phyloP scores from a whole-genome alignment of 1,140 invertebrate species.

The Atopsyche davidsoni region DNA sequence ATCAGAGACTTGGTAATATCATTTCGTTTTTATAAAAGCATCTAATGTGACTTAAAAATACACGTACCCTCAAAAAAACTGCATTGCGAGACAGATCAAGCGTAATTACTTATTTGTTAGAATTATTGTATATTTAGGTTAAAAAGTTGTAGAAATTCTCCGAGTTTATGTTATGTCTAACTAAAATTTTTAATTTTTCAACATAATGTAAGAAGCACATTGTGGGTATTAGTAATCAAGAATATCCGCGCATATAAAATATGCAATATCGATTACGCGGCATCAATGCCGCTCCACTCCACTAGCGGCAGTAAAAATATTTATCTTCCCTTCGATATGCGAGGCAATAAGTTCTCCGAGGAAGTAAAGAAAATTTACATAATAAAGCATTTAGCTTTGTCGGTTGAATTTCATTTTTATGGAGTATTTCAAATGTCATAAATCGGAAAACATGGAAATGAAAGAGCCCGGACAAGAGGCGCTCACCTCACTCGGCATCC shows the following conservation, averaged over 20 bases:
- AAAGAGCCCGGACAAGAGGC: slow-evolving; percentile 15
- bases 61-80: too few species aligned
- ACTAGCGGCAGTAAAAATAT: slow-evolving; percentile 12
- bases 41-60: too few species aligned
- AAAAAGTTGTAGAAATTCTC: too few species aligned
- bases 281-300: slow-evolving; percentile 3
- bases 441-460: slow-evolving; percentile 21
- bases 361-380: slow-evolving; percentile 28
- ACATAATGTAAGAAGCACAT: too few species aligned
- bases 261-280: slow-evolving; percentile 16
- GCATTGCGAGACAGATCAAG: too few species aligned
- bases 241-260: slow-evolving; percentile 11
- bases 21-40: too few species aligned
- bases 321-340: slow-evolving; percentile 21
- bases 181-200: too few species aligned
- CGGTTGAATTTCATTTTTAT: slow-evolving; percentile 23
- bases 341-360: slow-evolving; percentile 25
- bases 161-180: too few species aligned
- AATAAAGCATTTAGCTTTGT: slow-evolving; percentile 28
- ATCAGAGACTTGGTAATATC: too few species aligned
- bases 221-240: too few species aligned
- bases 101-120: too few species aligned
- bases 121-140: too few species aligned
- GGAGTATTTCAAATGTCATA: slow-evolving; percentile 25
- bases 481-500: slow-evolving; percentile 12